phyloP scores from a whole-genome alignment of 2,888 invertebrate species.

The Taphrorychus bicolor region DNA sequence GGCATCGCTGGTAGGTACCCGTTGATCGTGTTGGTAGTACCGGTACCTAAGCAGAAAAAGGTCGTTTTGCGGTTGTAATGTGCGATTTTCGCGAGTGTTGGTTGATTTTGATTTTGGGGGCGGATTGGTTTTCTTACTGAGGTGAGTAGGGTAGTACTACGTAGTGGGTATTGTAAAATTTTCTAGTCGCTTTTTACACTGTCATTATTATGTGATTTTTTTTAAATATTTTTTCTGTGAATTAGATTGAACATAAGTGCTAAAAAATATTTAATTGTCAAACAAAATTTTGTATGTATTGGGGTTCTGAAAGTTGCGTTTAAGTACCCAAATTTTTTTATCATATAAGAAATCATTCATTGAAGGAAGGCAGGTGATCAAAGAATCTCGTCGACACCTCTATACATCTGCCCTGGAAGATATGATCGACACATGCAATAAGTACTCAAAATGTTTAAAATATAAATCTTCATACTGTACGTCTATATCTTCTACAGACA shows the following conservation, averaged over 20 bases:
- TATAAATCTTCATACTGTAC: too few relatives aligned
- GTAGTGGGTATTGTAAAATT: neutral
- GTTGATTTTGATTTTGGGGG: neutral
- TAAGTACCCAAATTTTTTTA: too few relatives aligned
- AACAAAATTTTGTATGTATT: too few relatives aligned
- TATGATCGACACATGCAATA: neutral
- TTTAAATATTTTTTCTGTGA: too few relatives aligned
- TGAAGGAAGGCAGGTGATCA: neutral
- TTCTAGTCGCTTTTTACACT: too few relatives aligned
- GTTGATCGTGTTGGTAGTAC: neutral
- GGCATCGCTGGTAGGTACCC: constrained; percentile 4
- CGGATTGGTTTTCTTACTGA: neutral
- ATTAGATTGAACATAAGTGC: too few relatives aligned
- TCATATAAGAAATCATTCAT: too few relatives aligned
- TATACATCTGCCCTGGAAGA: constrained; percentile 17
- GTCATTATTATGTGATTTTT: too few relatives aligned
- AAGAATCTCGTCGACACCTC: neutral
- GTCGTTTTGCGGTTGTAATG: neutral
- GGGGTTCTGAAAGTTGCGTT: too few relatives aligned
- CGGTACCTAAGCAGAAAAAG: too few relatives aligned
- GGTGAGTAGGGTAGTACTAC: neutral
- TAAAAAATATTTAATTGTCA: too few relatives aligned
- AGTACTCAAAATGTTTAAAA: constrained; percentile 12
- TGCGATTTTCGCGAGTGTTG: neutral
- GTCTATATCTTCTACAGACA: too few relatives aligned